Evolutionary conservation across 2,888 invertebrate genomes (phyloP), one percentile per base, ranked within the genome.

Genomic region (Aplocera efformata): DNA sequence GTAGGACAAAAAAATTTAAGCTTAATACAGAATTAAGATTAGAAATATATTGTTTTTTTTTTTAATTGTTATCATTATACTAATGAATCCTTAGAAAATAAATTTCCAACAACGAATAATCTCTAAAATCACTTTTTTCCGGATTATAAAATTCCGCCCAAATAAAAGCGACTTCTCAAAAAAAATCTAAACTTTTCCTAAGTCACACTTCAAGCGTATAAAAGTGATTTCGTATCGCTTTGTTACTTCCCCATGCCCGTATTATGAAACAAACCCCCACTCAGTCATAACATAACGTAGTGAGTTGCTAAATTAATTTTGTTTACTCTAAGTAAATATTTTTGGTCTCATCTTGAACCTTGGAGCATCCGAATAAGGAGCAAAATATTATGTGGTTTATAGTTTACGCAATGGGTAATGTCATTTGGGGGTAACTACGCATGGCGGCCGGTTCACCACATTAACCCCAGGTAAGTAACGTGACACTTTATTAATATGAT

Each of bases 381-480:
- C 17, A 30, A 5, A 21, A 31, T 47, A 17, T 25, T 22, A 29
- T 30, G 22, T 32, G 33, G 36, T 11, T 35, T 38, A 41, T 41
- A 24, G 44, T 42, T 39, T 42, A 38, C 31, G 36, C 36, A 38
- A 36, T 34, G 27, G 28, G 35, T 44, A 48, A 42, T 46, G 42
- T 37, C 43, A 48, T 52, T 48, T 44, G 13, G 46, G 45, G 43
- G 48, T 42, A 52, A 52, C 42, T 46, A 50, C 33, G 46, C 50
- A 40, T 55, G 48, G 46, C 48, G 45, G 39, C 31, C 34, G 41
- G 35, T 44, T 50, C 50, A 50, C 48, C 52, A 52, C 50, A 52
- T 55, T 54, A 50, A 50, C 43, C 48, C 33, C 52, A 51, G 53
- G 51, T 51, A 51, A 45, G 49, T 54, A 45, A 54, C 43, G 32